These are phyloP conservation scores for Eumacrocentrus americanus DNA, from an alignment of 2,888 invertebrate genomes.

Conservation along the genomic window DNA sequence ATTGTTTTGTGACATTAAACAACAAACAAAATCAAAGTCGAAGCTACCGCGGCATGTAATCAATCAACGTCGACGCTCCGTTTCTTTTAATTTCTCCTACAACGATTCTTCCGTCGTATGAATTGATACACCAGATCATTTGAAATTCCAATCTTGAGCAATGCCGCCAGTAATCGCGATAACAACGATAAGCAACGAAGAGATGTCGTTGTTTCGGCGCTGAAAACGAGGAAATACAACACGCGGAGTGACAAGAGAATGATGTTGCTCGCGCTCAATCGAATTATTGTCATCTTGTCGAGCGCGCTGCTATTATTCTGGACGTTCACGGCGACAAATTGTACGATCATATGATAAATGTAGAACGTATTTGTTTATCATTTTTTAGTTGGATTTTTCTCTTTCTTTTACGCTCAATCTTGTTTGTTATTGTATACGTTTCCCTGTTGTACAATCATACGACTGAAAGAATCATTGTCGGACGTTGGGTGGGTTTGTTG, in stretches of 20 bases:
- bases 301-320: conserved; percentile 35
- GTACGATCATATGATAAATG: conserved; percentile 55
- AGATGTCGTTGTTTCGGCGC: neutral
- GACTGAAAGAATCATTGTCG: neutral
- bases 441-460: neutral
- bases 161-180: neutral
- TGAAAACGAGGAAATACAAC: neutral
- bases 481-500: neutral
- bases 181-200: neutral
- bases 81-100: conserved; percentile 27
- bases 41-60: conserved; percentile 36
- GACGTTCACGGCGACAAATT: conserved; percentile 37
- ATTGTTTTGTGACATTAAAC: neutral
- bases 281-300: conserved; percentile 28
- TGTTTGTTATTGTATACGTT: conserved; percentile 11
- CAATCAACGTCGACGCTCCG: conserved; percentile 29
- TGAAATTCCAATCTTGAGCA: no score
- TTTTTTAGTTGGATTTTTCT: conserved; percentile 39
- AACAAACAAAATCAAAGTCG: conserved; percentile 19
- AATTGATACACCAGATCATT: no score
- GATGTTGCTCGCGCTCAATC: conserved; percentile 40
- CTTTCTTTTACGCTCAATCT: conserved; percentile 37
- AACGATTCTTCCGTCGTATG: conserved; percentile 13
- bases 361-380: conserved; percentile 48
- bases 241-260: conserved; percentile 37